phyloP scores from a whole-genome alignment of 2,113 vertebrate species.

The Dendropsophus ebraccatus region DNA sequence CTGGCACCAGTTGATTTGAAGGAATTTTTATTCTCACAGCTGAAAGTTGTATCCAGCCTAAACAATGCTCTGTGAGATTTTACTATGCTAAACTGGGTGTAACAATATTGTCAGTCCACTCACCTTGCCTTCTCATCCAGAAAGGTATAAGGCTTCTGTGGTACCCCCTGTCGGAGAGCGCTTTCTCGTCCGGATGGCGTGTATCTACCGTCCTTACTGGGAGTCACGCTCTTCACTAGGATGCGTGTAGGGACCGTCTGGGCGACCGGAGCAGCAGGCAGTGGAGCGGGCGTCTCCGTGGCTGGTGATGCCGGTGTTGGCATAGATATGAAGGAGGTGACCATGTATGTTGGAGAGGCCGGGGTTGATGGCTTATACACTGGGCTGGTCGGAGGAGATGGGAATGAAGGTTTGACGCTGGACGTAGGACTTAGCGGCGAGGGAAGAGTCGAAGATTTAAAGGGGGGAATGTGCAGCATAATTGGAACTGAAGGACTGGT shows the following conservation, averaged over 20 bases:
- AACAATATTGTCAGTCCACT: conserved; percentile 55
- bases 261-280: neutral
- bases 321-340: conserved; percentile 77
- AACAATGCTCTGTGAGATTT: no score
- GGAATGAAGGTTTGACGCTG: conserved; percentile 52
- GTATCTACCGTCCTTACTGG: conserved; percentile 68
- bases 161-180: conserved; percentile 87
- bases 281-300: conserved; percentile 46
- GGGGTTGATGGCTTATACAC: conserved; percentile 60
- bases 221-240: conserved; percentile 74
- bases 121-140: conserved; percentile 97
- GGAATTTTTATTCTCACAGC: neutral
- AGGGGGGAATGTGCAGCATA: conserved; percentile 64
- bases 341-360: conserved; percentile 67
- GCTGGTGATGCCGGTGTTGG: conserved; percentile 62
- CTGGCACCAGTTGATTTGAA: no score
- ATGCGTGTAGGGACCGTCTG: conserved; percentile 65
- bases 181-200: conserved; percentile 70
- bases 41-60: neutral
- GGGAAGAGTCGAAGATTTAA: conserved; percentile 22
- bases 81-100: neutral
- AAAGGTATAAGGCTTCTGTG: conserved; percentile 97
- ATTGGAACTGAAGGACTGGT: conserved; percentile 64
- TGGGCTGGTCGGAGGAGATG: conserved; percentile 42
- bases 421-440: conserved; percentile 51